Evolutionary conservation across 1,140 invertebrate species (phyloP).

Genomic region (Dysdera silvatica): DNA sequence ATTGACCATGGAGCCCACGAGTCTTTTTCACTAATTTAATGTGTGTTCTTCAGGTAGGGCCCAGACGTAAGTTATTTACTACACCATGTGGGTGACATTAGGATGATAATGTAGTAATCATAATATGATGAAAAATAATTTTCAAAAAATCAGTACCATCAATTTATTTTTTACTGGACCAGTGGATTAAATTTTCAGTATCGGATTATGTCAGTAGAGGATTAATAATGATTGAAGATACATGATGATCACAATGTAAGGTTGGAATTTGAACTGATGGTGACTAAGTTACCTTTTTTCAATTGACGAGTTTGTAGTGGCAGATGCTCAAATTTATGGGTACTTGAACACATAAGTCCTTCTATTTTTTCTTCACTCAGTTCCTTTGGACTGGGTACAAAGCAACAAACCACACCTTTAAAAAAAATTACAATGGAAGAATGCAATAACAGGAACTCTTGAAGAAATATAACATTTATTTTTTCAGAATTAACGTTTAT

Average conservation of each 20-base stretch:
- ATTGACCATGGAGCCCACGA: no score
- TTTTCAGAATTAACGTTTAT: slow-evolving; percentile 3
- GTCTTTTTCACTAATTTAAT: no score
- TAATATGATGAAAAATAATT: neutral
- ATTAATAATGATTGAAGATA: no score
- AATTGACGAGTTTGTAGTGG: slow-evolving; percentile 61
- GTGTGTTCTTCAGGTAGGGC: no score
- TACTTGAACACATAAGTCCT: slow-evolving; percentile 62
- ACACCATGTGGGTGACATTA: no score
- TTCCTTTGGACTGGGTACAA: slow-evolving; percentile 69
- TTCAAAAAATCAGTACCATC: neutral
- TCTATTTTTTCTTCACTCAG: slow-evolving; percentile 69
- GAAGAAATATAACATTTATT: slow-evolving; percentile 17
- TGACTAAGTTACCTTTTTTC: slow-evolving; percentile 50
- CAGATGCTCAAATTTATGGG: slow-evolving; percentile 59
- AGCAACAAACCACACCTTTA: slow-evolving; percentile 63
- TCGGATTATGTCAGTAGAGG: no score
- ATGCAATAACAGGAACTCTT: slow-evolving; percentile 9
- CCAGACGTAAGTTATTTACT: no score
- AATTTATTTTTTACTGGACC: no score
- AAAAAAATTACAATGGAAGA: neutral
- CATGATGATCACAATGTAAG: no score
- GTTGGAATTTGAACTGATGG: neutral
- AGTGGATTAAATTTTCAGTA: no score
- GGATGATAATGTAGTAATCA: no score